A percentile compares a stretch with the other conserved stretches of the same genome.
Evolutionary conservation across 2,113 vertebrate species (phyloP).

Genomic region (Morone saxatilis): DNA sequence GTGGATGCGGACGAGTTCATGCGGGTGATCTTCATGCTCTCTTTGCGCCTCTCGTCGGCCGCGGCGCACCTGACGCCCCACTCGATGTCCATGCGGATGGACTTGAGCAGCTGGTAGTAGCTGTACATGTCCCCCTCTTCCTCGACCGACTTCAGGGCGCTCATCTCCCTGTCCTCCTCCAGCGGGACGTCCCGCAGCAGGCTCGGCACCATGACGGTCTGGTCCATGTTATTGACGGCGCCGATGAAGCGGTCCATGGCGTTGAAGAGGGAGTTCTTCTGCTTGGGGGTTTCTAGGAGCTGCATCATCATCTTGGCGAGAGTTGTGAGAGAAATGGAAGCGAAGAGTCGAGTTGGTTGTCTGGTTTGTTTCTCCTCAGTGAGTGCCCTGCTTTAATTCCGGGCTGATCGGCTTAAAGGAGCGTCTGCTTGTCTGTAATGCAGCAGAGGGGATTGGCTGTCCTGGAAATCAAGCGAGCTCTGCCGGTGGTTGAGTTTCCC

Average conservation of each 20-base stretch:
- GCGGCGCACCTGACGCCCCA: constrained; percentile 90
- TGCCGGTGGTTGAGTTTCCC: background rate
- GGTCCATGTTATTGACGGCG: constrained; percentile 98
- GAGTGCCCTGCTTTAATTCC: constrained; percentile 43
- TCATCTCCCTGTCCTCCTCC: constrained; percentile 78
- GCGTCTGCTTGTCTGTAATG: constrained; percentile 27
- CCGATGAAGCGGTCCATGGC: constrained; percentile 98
- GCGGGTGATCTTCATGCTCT: constrained; percentile 84
- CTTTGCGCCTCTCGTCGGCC: constrained; percentile 86
- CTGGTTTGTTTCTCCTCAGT: constrained; percentile 7
- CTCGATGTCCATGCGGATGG: constrained; percentile 95
- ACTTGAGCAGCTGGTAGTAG: constrained; percentile 96
- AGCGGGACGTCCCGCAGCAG: constrained; percentile 95
- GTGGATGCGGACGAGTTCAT: constrained; percentile 67
- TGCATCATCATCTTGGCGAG: constrained; percentile 87
- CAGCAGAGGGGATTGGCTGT: constrained; percentile 51
- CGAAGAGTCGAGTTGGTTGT: background rate
- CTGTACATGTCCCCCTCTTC: constrained; percentile 94
- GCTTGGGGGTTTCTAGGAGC: constrained; percentile 88
- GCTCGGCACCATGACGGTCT: constrained; percentile 97
- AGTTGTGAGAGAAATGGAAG: background rate
- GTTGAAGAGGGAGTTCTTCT: constrained; percentile 96
- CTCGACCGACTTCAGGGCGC: constrained; percentile 69
- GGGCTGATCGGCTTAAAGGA: constrained; percentile 60
- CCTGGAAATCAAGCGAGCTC: constrained; percentile 25